A percentile compares a stretch with the other conserved stretches of the same genome.
phyloP scores from a whole-genome alignment of 2,888 invertebrate genomes.

The Drosophila putrida region DNA sequence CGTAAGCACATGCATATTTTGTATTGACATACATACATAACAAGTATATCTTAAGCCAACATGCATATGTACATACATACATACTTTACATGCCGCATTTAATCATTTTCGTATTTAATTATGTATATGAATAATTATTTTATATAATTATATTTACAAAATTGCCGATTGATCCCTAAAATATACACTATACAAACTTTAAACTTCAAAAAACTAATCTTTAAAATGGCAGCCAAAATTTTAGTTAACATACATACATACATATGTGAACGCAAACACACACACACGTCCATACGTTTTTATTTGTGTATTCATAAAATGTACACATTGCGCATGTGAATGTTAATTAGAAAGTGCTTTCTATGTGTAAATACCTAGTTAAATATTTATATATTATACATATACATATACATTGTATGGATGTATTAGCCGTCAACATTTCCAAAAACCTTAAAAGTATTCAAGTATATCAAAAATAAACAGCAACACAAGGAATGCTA shows the following conservation, averaged over 20 bases:
- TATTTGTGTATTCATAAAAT: background rate
- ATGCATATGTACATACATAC: too few species aligned
- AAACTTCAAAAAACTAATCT: background rate
- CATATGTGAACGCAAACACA: background rate
- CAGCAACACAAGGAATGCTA: constrained; percentile 37
- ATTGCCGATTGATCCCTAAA: constrained; percentile 19
- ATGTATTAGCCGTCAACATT: background rate
- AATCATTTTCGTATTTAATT: background rate
- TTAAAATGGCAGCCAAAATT: constrained; percentile 6
- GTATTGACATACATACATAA: background rate
- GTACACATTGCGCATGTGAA: background rate
- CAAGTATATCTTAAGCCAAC: too few species aligned
- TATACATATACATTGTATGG: background rate
- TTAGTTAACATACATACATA: constrained; percentile 12
- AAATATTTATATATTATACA: background rate
- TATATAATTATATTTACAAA: background rate
- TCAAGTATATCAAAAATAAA: background rate
- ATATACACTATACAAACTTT: constrained; percentile 12
- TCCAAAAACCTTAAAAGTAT: background rate
- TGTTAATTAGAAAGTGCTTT: background rate
- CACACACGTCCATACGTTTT: background rate
- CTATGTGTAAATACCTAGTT: background rate
- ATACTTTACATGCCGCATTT: background rate
- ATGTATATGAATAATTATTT: background rate
- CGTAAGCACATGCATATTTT: background rate